Percentiles rank a stretch among this genome's conserved stretches.
Evolutionary conservation across 1,140 invertebrate species (phyloP).

Genomic region (Zaprionus africanus): DNA sequence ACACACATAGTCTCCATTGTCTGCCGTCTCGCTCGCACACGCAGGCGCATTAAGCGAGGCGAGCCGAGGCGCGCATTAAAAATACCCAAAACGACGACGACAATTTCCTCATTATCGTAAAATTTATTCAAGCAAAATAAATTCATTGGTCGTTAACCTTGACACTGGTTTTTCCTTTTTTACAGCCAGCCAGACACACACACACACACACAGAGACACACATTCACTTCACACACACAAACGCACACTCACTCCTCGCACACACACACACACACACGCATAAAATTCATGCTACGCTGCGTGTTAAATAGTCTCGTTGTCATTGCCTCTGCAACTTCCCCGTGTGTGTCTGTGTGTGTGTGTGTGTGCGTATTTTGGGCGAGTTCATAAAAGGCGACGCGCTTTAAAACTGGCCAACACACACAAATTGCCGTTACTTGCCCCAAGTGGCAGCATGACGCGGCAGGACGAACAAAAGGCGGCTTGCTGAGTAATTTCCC

Average conservation of each 20-base stretch:
- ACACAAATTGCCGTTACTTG: constrained; percentile 73
- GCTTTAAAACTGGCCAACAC: constrained; percentile 53
- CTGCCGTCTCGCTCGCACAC: constrained; percentile 40
- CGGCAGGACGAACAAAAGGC: constrained; percentile 41
- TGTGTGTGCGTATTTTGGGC: constrained; percentile 12
- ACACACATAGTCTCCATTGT: neutral
- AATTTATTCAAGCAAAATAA: constrained; percentile 85
- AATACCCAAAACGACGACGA: constrained; percentile 84
- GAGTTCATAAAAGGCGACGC: constrained; percentile 34
- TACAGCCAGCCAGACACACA: constrained; percentile 34
- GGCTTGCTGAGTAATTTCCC: constrained; percentile 40
- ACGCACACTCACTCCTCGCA: constrained; percentile 1
- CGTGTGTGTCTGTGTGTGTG: constrained; percentile 14
- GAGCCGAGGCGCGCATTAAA: constrained; percentile 74
- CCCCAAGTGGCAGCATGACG: constrained; percentile 58
- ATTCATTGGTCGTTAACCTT: constrained; percentile 85
- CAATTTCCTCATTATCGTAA: constrained; percentile 85
- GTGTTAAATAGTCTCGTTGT: constrained; percentile 78
- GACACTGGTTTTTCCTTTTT: constrained; percentile 84
- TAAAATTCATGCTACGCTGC: constrained; percentile 77
- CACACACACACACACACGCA: constrained; percentile 22
- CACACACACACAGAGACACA: neutral
- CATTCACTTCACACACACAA: constrained; percentile 20
- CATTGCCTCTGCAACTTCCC: constrained; percentile 64
- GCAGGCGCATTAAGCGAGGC: constrained; percentile 54